Percentiles rank a stretch among this genome's conserved stretches.
Evolutionary conservation across 2,113 vertebrate genomes (phyloP).

Genomic region (Ammospiza caudacuta): DNA sequence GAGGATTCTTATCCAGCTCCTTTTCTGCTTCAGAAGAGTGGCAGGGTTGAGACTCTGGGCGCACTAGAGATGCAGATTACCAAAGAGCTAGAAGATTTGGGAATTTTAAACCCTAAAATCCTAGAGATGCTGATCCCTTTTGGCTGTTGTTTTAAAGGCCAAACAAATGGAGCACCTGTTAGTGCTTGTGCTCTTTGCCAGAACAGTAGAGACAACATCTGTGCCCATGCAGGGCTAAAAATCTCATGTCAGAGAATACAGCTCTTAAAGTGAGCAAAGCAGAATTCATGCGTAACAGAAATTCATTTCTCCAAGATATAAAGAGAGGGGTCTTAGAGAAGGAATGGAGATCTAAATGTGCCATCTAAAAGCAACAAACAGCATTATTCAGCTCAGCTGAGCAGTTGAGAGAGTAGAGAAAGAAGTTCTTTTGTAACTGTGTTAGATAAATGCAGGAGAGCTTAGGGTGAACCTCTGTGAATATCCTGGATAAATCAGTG

Average conservation of each 20-base stretch:
- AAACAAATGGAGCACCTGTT: conserved; percentile 30
- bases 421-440: not conserved
- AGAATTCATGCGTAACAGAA: not conserved
- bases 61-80: not conserved
- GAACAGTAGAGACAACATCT: not conserved
- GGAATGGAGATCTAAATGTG: not conserved
- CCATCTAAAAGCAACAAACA: not conserved
- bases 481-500: not conserved
- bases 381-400: not conserved
- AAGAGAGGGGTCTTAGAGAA: not conserved
- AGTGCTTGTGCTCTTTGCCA: not conserved
- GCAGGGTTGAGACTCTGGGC: not conserved
- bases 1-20: not conserved
- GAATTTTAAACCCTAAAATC: not conserved
- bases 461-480: not conserved
- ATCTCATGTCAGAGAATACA: not conserved
- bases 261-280: not conserved
- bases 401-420: not conserved
- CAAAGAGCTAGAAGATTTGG: not conserved
- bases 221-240: conserved; percentile 1
- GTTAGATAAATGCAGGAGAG: not conserved
- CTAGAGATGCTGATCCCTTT: not conserved
- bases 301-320: not conserved
- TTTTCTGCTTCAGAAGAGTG: not conserved
- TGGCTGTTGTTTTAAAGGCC: not conserved